These are phyloP conservation scores for Chironomus tepperi DNA, from an alignment of 1,140 invertebrate species.

Conservation along the genomic window DNA sequence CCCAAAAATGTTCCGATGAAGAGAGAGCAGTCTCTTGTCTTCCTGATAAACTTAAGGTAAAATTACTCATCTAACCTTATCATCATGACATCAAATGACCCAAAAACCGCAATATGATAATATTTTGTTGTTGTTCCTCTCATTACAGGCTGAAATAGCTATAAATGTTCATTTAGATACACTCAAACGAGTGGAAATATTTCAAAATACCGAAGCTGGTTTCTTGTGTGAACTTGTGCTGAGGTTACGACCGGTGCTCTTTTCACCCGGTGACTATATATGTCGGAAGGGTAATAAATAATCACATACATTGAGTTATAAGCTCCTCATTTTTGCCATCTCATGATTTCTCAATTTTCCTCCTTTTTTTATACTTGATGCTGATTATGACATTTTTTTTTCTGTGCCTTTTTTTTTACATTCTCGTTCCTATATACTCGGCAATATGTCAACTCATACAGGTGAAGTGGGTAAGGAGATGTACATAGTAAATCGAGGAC, in stretches of 20 bases:
- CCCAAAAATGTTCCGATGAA: conserved; percentile 96
- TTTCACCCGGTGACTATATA: conserved; percentile 97
- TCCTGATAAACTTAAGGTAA: conserved; percentile 85
- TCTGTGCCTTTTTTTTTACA: neutral
- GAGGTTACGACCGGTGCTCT: conserved; percentile 85
- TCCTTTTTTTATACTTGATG: too few relatives aligned
- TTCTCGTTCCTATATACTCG: too few relatives aligned
- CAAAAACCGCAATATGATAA: neutral
- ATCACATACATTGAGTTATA: too few relatives aligned
- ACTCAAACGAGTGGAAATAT: conserved; percentile 94
- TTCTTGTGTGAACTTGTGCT: conserved; percentile 96
- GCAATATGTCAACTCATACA: conserved; percentile 41
- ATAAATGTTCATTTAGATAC: conserved; percentile 99
- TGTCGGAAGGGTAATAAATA: conserved; percentile 84
- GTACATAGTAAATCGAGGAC: conserved; percentile 97
- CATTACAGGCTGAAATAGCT: conserved; percentile 77
- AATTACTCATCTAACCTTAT: neutral
- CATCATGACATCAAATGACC: neutral
- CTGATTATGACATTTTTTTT: conserved; percentile 17
- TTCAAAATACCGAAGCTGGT: conserved; percentile 97
- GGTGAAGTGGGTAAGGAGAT: conserved; percentile 98
- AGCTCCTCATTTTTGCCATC: too few relatives aligned
- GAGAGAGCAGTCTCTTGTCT: conserved; percentile 90
- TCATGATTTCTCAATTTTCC: too few relatives aligned
- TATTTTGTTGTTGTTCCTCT: neutral